A percentile compares a stretch with the other conserved stretches of the same genome.
Evolutionary conservation across 2,113 vertebrate species (phyloP).

Genomic region (Eclectus roratus): DNA sequence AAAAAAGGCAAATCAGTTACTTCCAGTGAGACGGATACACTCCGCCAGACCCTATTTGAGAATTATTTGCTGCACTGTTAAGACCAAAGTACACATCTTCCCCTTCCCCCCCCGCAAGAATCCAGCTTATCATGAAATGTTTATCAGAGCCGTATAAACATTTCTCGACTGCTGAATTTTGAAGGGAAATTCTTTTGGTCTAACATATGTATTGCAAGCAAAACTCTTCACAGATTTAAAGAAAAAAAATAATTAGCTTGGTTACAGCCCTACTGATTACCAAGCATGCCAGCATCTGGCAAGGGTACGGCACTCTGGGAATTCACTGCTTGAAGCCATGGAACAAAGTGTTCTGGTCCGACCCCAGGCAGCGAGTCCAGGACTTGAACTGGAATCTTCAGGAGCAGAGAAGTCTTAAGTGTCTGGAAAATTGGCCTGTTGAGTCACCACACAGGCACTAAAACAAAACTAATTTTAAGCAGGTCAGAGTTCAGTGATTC

Average conservation of each 20-base stretch:
- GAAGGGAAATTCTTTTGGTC: slow-evolving; percentile 53
- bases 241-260: slow-evolving; percentile 15
- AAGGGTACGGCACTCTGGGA: slow-evolving; percentile 67
- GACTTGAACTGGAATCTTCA: slow-evolving; percentile 78
- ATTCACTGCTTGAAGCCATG: slow-evolving; percentile 68
- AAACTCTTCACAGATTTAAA: slow-evolving; percentile 11
- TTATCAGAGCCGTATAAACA: slow-evolving; percentile 76
- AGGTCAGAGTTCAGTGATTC: slow-evolving; percentile 83
- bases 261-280: slow-evolving; percentile 55
- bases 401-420: slow-evolving; percentile 76
- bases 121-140: slow-evolving; percentile 69
- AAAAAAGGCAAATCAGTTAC: slow-evolving; percentile 41
- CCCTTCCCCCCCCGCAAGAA: slow-evolving; percentile 38
- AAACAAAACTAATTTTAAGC: slow-evolving; percentile 86
- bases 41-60: slow-evolving; percentile 56
- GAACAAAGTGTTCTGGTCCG: slow-evolving; percentile 79
- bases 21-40: not conserved
- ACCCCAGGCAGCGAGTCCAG: slow-evolving; percentile 62
- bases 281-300: slow-evolving; percentile 76
- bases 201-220: slow-evolving; percentile 43
- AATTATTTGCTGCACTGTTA: slow-evolving; percentile 47
- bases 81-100: slow-evolving; percentile 61
- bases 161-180: slow-evolving; percentile 66
- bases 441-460: slow-evolving; percentile 79
- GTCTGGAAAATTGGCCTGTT: slow-evolving; percentile 79